phyloP scores from a whole-genome alignment of 2,797 vertebrate species.

The Cryptoblepharus egeriae region DNA sequence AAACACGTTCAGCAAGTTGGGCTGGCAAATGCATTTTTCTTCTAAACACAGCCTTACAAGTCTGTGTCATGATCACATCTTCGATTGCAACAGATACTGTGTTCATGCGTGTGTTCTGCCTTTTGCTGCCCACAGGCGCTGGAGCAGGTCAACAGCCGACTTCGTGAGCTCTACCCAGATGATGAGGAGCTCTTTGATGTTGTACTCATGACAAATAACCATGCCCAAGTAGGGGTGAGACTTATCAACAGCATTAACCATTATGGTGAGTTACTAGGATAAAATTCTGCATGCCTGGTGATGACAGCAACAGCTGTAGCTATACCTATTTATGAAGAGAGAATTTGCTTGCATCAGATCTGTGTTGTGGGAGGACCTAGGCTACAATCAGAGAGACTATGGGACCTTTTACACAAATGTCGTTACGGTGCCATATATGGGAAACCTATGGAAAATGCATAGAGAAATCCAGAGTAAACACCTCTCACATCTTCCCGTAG shows the following conservation, averaged over 20 bases:
- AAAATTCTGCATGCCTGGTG: background rate
- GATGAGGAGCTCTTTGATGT: conserved; percentile 96
- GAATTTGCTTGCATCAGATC: background rate
- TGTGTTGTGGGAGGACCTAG: background rate
- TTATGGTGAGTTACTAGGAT: conserved; percentile 85
- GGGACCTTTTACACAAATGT: too few species aligned
- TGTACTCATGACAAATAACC: conserved; percentile 97
- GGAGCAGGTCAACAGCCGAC: conserved; percentile 87
- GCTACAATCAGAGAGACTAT: too few species aligned
- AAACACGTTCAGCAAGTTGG: conserved; percentile 49
- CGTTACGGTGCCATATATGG: too few species aligned
- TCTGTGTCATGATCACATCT: background rate
- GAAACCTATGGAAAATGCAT: too few species aligned
- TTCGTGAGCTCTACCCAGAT: conserved; percentile 89
- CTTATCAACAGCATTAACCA: conserved; percentile 99
- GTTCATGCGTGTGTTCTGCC: background rate
- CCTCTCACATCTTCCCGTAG: too few species aligned
- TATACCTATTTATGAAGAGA: background rate
- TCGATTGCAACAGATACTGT: conserved; percentile 30
- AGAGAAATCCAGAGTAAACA: too few species aligned
- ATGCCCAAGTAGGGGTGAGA: conserved; percentile 94
- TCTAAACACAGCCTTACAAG: conserved; percentile 11
- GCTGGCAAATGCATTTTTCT: conserved; percentile 7
- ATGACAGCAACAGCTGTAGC: too few species aligned
- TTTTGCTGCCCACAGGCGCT: conserved; percentile 82